Percentiles rank a stretch among this genome's conserved stretches.
Evolutionary conservation across 2,797 vertebrate species (phyloP).

Genomic region (Helicolenus hilgendorfi): DNA sequence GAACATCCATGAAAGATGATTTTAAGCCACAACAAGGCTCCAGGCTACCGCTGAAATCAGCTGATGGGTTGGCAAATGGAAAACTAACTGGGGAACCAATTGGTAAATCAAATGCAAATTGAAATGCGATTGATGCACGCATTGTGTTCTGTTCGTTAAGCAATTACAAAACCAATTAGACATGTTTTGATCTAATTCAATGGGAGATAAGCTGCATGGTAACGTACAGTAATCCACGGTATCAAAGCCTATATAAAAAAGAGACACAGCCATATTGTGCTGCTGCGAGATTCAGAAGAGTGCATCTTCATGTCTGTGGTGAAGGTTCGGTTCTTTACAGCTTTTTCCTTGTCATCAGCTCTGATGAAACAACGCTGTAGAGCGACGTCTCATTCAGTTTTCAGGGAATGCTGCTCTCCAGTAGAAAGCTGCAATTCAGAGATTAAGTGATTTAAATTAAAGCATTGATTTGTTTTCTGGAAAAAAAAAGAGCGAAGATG

Average conservation of each 20-base stretch:
- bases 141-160: constrained; percentile 21
- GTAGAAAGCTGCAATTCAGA: not conserved
- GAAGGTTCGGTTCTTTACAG: not conserved
- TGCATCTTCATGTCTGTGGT: not conserved
- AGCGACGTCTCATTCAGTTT: not conserved
- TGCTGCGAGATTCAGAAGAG: not conserved
- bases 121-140: constrained; percentile 17
- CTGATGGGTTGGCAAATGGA: constrained; percentile 25
- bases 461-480: not conserved
- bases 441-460: not conserved
- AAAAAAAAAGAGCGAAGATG: not conserved
- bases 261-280: not conserved
- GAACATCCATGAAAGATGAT: not conserved
- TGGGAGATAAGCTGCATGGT: constrained; percentile 27
- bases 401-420: not conserved
- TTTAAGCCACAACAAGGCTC: not conserved
- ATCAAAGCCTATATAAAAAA: constrained; percentile 19
- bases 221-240: constrained; percentile 16
- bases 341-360: not conserved
- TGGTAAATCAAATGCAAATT: constrained; percentile 57
- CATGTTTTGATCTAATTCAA: constrained; percentile 33
- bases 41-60: constrained; percentile 8
- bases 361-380: not conserved
- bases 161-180: constrained; percentile 52
- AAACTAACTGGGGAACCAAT: constrained; percentile 49